Evolutionary conservation across 2,888 invertebrate genomes (phyloP), one percentile per base, ranked within the genome.

Genomic region (Heteromurus nitidus): DNA sequence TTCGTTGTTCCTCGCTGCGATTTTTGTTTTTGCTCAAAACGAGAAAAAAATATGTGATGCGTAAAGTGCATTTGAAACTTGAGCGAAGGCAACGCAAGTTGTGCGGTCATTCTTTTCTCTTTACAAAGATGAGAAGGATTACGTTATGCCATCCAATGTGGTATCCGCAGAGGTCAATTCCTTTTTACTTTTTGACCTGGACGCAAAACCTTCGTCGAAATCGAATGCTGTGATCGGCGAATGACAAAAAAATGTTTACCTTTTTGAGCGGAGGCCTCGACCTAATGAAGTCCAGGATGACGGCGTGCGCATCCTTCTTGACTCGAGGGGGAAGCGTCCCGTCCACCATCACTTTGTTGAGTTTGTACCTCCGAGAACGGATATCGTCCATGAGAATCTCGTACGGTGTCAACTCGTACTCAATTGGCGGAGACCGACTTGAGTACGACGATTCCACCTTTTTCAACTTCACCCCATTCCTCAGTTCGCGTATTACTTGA

Each of bases 351-450:
- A 93, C 93, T 91, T 97, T 97, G 89, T 95, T 93, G 87, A 98
- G 91, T 88, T 94, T 95, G 91, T 96, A 98, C 89, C 96, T 90
- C 89, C 95, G 93, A 82, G 95, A 93, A 87, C 97, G 92, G 88
- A 98, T 98, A 89, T 98, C 98, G 89, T 97, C 96, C 95, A 98
- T 96, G 76, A 98, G 92, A 88, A 97, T 96, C 91, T 98, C 98
- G 89, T 97, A 98, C 16, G 98, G 98, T 60, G 98, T 98, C 87
- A 98, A 90, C 90, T 97, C 97, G 90, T 94, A 98, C 90, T 98
- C 97, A 82, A 95, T 94, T 9, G 95, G 94, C 13, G 94, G 92
- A 88, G 93, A 91, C 7, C 93, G 93, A 89, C 92, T 92, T 55
- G 74, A 82, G 22, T 87, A 86, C 74, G 88, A 89, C 85, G 86